These are phyloP conservation scores for Drosophila merina DNA, from an alignment of 2,888 invertebrate genomes.

Conservation along the genomic window DNA sequence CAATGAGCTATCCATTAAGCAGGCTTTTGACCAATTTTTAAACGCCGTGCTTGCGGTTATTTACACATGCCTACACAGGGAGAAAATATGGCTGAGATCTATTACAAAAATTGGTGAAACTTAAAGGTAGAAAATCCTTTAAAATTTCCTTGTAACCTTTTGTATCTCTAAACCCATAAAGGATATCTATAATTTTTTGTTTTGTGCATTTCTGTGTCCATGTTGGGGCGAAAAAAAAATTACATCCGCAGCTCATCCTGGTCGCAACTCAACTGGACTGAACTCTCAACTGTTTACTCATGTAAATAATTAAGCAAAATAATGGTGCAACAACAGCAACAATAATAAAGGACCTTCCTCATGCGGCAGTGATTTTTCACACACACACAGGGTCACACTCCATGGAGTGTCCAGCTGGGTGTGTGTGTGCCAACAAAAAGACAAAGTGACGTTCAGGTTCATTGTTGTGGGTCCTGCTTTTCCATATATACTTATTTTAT, in stretches of 20 bases:
- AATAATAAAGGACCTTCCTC: constrained; percentile 57
- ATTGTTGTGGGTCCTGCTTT: constrained; percentile 60
- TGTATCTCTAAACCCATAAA: background rate
- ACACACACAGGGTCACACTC: constrained; percentile 15
- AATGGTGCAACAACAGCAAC: constrained; percentile 65
- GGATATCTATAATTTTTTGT: background rate
- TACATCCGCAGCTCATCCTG: constrained; percentile 21
- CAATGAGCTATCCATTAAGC: constrained; percentile 59
- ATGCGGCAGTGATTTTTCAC: constrained; percentile 62
- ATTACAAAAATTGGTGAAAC: background rate
- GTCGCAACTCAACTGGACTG: constrained; percentile 42
- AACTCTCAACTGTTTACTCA: constrained; percentile 71
- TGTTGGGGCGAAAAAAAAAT: constrained; percentile 9
- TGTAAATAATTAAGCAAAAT: constrained; percentile 78
- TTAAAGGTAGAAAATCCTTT: background rate
- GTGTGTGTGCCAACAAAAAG: constrained; percentile 60
- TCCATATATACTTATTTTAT: constrained; percentile 3
- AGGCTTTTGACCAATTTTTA: constrained; percentile 67
- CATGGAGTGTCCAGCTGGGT: constrained; percentile 13
- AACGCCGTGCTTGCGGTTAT: constrained; percentile 66
- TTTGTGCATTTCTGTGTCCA: constrained; percentile 10
- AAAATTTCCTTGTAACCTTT: too few species aligned
- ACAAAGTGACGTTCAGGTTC: constrained; percentile 62
- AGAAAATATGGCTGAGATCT: background rate
- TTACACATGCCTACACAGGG: constrained; percentile 51